Percentiles rank a stretch among this genome's conserved stretches.
Conservation (phyloP, 2,888 invertebrate genomes). For the Cheilosia scutellata region DNA sequence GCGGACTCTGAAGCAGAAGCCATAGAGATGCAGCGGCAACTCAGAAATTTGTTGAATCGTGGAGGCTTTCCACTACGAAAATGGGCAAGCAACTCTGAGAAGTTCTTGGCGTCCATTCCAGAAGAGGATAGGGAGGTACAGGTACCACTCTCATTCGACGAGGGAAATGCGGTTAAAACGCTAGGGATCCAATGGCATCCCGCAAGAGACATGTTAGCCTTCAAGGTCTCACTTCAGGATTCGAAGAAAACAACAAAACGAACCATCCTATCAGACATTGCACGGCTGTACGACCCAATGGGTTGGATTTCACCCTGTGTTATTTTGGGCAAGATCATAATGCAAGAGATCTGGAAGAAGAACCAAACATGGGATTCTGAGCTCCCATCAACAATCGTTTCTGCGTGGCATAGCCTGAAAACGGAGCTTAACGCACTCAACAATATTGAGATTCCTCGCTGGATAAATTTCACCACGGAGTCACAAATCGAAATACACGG, state of each 20-base stretch:
- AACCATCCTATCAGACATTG: constrained; percentile 49
- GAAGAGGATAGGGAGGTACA: constrained; percentile 11
- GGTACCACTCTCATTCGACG: neutral
- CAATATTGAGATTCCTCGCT: constrained; percentile 42
- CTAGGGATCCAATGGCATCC: neutral
- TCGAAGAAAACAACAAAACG: constrained; percentile 14
- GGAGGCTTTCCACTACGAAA: constrained; percentile 28
- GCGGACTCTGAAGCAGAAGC: constrained; percentile 19
- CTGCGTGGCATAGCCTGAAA: constrained; percentile 21
- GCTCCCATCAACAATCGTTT: constrained; percentile 4
- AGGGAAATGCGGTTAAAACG: neutral
- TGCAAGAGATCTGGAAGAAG: constrained; percentile 15
- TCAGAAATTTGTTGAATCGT: neutral
- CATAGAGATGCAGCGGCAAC: neutral
- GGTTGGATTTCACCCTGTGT: neutral
- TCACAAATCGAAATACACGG: constrained; percentile 47
- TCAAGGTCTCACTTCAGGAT: neutral
- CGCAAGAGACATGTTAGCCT: neutral
- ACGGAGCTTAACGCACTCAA: constrained; percentile 32
- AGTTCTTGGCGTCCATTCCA: neutral
- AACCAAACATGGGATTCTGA: constrained; percentile 4
- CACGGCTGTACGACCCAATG: constrained; percentile 23
- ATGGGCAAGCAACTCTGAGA: constrained; percentile 10
- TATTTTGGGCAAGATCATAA: constrained; percentile 58
- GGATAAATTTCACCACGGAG: constrained; percentile 12